A percentile compares a stretch with the other conserved stretches of the same genome.
phyloP scores from a whole-genome alignment of 1,140 invertebrate species.

The Homarus americanus region DNA sequence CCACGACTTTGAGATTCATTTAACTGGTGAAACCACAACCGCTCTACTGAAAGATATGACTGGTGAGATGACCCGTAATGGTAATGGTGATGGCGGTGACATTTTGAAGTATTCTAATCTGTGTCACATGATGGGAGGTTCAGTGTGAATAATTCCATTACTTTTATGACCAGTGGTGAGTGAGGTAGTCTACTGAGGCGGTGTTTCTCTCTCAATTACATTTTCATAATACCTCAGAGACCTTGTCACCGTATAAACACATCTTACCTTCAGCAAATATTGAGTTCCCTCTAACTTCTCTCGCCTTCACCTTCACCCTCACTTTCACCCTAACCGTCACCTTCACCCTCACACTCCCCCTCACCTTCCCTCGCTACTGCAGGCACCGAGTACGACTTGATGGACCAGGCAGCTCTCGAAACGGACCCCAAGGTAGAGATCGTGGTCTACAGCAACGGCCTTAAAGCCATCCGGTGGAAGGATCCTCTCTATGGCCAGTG shows the following conservation, averaged over 20 bases:
- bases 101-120: too few species aligned
- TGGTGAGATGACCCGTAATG: constrained; percentile 25
- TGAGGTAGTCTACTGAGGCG: too few species aligned
- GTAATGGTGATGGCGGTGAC: background rate
- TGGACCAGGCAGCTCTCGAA: constrained; percentile 8
- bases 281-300: too few species aligned
- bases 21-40: background rate
- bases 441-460: constrained; percentile 5
- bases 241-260: too few species aligned
- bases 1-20: constrained; percentile 44
- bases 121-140: too few species aligned
- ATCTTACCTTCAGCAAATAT: too few species aligned
- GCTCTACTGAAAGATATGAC: constrained; percentile 42
- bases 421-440: constrained; percentile 11
- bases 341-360: too few species aligned
- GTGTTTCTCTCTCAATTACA: too few species aligned
- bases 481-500: constrained; percentile 43
- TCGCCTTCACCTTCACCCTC: background rate
- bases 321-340: background rate
- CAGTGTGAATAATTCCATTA: too few species aligned
- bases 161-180: too few species aligned
- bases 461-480: constrained; percentile 27
- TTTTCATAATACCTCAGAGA: too few species aligned
- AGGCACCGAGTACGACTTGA: constrained; percentile 55
- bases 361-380: background rate